A percentile compares a stretch with the other conserved stretches of the same genome.
These are phyloP conservation scores for Schizopygopsis pylzovi DNA, from an alignment of 2,797 vertebrate genomes.

Conservation along the genomic window DNA sequence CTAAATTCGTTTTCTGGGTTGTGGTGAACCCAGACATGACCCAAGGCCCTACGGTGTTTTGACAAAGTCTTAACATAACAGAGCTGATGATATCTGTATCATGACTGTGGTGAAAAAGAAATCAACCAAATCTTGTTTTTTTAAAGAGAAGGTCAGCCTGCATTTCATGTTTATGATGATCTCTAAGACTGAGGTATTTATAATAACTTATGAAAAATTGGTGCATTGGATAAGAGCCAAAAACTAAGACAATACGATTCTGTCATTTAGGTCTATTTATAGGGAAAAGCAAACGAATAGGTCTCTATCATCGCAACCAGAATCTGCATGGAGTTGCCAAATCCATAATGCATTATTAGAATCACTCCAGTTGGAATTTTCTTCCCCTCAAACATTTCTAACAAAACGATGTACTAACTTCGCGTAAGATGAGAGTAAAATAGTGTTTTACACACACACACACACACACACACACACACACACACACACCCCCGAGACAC, in stretches of 20 bases:
- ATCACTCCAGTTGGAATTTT: neutral
- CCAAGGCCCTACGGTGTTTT: constrained; percentile 9
- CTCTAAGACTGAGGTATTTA: neutral
- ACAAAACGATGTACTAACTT: constrained; percentile 26
- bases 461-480: constrained; percentile 9
- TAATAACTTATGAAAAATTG: neutral
- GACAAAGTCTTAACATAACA: constrained; percentile 11
- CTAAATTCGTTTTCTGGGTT: constrained; percentile 13
- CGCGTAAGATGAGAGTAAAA: constrained; percentile 7
- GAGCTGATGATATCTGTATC: constrained; percentile 6
- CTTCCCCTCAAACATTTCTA: constrained; percentile 9
- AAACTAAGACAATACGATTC: neutral
- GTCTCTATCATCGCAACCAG: neutral
- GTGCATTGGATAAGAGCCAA: neutral
- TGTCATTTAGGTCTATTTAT: neutral
- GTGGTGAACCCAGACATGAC: constrained; percentile 38
- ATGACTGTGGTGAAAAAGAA: neutral
- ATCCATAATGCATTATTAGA: constrained; percentile 1
- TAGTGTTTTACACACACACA: neutral
- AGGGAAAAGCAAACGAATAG: neutral
- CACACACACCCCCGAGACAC: neutral
- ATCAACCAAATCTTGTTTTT: neutral
- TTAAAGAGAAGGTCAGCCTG: neutral
- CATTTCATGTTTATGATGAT: neutral
- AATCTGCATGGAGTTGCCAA: neutral